Base-by-base conservation (phyloP, 2,797 vertebrate genomes). In the Chaunax sp. region DNA sequence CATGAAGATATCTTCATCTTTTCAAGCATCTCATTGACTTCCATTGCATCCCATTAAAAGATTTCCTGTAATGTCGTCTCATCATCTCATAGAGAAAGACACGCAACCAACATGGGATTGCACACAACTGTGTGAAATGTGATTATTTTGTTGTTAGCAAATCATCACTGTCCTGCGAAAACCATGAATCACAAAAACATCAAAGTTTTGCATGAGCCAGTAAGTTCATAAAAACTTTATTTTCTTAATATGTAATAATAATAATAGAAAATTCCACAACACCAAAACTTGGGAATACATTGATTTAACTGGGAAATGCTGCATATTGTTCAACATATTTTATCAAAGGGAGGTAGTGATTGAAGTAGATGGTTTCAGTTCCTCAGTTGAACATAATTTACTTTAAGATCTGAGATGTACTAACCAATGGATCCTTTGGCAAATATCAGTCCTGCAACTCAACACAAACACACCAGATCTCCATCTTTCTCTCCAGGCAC, bases 401-500 rank as follows among this genome's bases (percentile, higher is more conserved):
- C 37, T 20, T 13, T 16, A 46, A 78, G 61, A 78, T 50, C 63
- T 43, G 65, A 85, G 75, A 77, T 59, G 40, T 49, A 43, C 64
- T 41, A 56, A 72, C 64, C 67, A 75, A 72, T 11, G 23, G 49
- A 83, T 59, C 69, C 45, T 52, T 46, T 46, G 38, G 72, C 65
- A 69, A 73, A 82, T 55, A 64, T 67, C 69, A 61, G 43, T 16
- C 46, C 13, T 62, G 51, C 23, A 26, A 60, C 46, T 51, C 13
- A 49, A 56, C 75, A 76, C 28, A 69, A 47, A 52, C 35, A 67
- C 38, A 65, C 38, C 22, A 76, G 74, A 81, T 79, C 68, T 73
- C 69, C 69, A 78, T 79, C 70, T 75, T 70, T 55, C 69, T 81
- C 68, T 61, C 41, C 41, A 58, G 77, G 70, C 75, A 60, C 52